Conservation (phyloP, 1,140 invertebrate genomes). For the Lamellibrachia luymesi region DNA sequence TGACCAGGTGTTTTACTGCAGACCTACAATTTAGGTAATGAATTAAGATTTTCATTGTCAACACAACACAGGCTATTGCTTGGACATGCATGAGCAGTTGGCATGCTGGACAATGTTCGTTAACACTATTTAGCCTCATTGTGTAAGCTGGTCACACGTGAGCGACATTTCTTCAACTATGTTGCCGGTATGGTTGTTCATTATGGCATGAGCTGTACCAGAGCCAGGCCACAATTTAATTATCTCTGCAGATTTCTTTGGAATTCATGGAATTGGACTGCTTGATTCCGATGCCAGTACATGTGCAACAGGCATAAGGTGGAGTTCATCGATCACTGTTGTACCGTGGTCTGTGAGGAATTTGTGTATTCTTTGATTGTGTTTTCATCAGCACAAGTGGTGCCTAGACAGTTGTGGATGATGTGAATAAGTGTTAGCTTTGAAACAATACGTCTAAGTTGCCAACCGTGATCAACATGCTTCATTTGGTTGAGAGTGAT, state of each 20-base stretch:
- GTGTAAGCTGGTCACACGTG: background rate
- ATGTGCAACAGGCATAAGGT: background rate
- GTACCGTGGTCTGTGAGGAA: background rate
- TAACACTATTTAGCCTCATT: background rate
- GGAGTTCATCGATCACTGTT: background rate
- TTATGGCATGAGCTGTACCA: background rate
- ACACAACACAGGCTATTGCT: background rate
- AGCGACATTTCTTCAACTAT: background rate
- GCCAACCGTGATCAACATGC: background rate
- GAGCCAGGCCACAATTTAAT: background rate
- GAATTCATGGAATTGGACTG: background rate
- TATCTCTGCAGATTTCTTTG: background rate
- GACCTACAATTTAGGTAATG: background rate
- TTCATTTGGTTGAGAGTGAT: background rate
- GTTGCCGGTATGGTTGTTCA: background rate
- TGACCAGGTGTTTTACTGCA: background rate
- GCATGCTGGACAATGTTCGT: background rate
- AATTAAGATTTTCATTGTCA: background rate
- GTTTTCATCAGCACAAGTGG: background rate
- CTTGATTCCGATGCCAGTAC: background rate
- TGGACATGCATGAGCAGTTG: background rate
- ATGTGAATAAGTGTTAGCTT: background rate
- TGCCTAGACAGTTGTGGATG: background rate
- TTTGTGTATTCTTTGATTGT: background rate
- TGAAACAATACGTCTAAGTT: background rate